Conservation (phyloP, 2,888 invertebrate genomes). For the Galerucella pusilla region DNA sequence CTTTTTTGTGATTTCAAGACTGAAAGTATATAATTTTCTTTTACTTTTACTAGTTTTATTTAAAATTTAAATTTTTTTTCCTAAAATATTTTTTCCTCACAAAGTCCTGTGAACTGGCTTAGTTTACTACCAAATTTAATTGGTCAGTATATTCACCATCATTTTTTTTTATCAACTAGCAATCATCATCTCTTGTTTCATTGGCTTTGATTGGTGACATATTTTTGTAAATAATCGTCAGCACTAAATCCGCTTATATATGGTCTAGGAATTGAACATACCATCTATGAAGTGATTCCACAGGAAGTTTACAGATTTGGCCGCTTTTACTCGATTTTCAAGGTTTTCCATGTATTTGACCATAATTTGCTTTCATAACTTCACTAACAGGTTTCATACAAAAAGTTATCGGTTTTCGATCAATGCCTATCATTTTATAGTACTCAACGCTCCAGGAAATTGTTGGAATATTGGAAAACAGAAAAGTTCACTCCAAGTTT, state of each 20-base stretch:
- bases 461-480: not conserved
- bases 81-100: too few relatives aligned
- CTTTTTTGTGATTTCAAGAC: too few relatives aligned
- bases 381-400: constrained; percentile 19
- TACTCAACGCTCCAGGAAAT: constrained; percentile 11
- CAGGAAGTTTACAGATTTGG: constrained; percentile 19
- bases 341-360: constrained; percentile 7
- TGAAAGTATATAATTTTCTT: too few relatives aligned
- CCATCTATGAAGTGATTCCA: not conserved
- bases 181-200: too few relatives aligned
- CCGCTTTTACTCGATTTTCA: constrained; percentile 3
- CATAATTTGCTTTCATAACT: constrained; percentile 25
- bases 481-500: constrained; percentile 9
- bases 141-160: too few relatives aligned
- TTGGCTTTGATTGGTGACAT: too few relatives aligned
- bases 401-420: constrained; percentile 17
- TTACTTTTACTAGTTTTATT: too few relatives aligned
- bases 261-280: not conserved
- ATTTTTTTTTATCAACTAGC: too few relatives aligned
- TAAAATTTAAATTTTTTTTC: too few relatives aligned
- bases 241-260: not conserved
- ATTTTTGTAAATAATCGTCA: too few relatives aligned
- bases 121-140: too few relatives aligned
- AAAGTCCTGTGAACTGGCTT: too few relatives aligned
- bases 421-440: constrained; percentile 6